Percentiles rank a stretch among this genome's conserved stretches.
phyloP scores from a whole-genome alignment of 30 jellyfish, hydroid and myxozoan species.

The Hydra vulgaris region DNA sequence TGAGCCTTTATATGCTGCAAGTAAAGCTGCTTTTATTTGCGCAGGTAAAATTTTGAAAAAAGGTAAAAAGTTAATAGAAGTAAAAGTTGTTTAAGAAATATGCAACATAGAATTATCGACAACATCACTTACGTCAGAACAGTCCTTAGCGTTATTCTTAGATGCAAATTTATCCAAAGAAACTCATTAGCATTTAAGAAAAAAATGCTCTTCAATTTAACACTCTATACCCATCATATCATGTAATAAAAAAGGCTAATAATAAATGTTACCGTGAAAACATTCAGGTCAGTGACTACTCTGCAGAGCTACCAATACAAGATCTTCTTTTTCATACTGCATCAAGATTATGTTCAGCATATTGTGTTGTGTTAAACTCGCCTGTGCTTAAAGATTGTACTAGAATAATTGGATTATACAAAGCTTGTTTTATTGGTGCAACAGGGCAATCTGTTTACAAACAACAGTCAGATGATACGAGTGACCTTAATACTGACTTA shows the following conservation, averaged over 20 bases:
- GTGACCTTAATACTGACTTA: too few species aligned
- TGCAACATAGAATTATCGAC: background rate
- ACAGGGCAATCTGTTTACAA: too few species aligned
- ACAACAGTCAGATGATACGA: too few species aligned
- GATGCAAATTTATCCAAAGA: background rate
- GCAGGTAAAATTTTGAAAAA: background rate
- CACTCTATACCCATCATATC: background rate
- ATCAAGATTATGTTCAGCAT: background rate
- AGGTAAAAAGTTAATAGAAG: background rate
- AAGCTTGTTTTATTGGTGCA: too few species aligned
- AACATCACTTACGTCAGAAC: background rate
- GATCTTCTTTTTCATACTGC: constrained; percentile 21
- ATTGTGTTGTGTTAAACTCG: too few species aligned
- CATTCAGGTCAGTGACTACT: background rate
- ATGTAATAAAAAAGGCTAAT: background rate
- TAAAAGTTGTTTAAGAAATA: background rate
- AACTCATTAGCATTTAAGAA: background rate
- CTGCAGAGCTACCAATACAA: constrained; percentile 21
- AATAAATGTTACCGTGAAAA: background rate
- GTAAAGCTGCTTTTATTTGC: too few species aligned
- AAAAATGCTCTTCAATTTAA: background rate
- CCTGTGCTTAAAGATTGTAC: too few species aligned
- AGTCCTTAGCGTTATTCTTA: background rate
- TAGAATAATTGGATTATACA: too few species aligned
- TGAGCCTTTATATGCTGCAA: too few species aligned